Evolutionary conservation across 2,797 vertebrate species (phyloP), one percentile per base, ranked within the genome.

Genomic region (Diglossa cyanea): DNA sequence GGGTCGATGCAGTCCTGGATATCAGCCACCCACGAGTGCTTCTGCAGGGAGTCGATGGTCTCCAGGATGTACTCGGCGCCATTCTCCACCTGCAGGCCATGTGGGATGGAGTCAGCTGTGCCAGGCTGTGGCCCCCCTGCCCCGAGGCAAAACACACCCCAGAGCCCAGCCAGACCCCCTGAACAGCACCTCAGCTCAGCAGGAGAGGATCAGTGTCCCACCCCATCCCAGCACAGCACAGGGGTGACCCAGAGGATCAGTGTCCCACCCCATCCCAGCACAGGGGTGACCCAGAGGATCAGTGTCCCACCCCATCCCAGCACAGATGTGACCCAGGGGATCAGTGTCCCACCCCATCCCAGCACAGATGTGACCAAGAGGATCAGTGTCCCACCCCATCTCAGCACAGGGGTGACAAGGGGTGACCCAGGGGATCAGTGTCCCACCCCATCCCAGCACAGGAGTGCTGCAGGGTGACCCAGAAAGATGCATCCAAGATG

Each of bases 1-100:
- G 99, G 99, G 94, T 99, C 99, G 44, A 99, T 99, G 94, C 99
- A 99, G 98, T 99, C 99, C 97, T 99, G 99, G 97, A 99, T 99
- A 85, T 99, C 99, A 0, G 99, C 99, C 89, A 99, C 99, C 99
- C 99, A 99, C 0, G 99, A 99, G 97, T 99, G 99, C 91, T 99
- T 99, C 98, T 99, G 99, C 94, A 99, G 98, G 0, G 99, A 99
- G 97, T 99, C 99, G 2, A 99, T 99, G 86, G 99, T 99, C 98
- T 99, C 99, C 98, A 99, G 97, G 97, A 99, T 99, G 96, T 99
- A 99, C 92, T 99, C 99, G 0, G 98, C 99, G 47, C 99, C 99
- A 0, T 99, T 99, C 97, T 99, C 99, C 95, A 99, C 99, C 99
- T 99, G 93, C 31, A 54, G 45, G 57, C 17, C 35, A 51, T 0